These are phyloP conservation scores for Mus minutoides DNA, from an alignment of 2,797 vertebrate species.

Conservation along the genomic window DNA sequence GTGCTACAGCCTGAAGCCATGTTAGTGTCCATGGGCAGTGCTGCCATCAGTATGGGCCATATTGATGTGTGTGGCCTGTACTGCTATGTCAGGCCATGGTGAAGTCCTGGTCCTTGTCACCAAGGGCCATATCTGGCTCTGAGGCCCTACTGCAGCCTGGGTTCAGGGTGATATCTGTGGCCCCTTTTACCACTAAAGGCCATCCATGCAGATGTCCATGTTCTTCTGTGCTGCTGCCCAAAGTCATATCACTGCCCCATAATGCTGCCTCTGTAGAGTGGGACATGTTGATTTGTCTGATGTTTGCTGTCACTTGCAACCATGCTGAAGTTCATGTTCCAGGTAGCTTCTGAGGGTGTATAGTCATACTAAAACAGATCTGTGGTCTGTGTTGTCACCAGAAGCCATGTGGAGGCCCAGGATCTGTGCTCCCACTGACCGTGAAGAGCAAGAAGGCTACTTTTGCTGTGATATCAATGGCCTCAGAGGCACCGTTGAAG, in stretches of 20 bases:
- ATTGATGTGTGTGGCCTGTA: not conserved
- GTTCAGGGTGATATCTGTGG: not conserved
- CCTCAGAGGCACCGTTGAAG: not conserved
- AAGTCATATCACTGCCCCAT: not conserved
- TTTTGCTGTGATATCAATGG: not conserved
- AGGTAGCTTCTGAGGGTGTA: not conserved
- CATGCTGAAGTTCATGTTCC: not conserved
- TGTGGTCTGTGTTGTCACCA: not conserved
- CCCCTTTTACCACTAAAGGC: not conserved
- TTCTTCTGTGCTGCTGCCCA: not conserved
- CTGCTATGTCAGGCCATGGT: too few relatives aligned
- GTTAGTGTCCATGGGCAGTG: not conserved
- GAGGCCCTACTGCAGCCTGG: not conserved
- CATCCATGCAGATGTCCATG: not conserved
- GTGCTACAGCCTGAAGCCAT: not conserved
- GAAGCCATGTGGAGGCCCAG: not conserved
- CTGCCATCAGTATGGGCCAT: not conserved
- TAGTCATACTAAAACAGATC: not conserved
- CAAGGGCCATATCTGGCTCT: not conserved
- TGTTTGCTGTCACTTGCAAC: not conserved
- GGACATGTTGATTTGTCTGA: not conserved
- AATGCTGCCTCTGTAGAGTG: not conserved
- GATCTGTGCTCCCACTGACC: not conserved
- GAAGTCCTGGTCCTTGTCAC: not conserved
- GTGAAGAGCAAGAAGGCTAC: not conserved